Base-by-base conservation (phyloP, 2,888 invertebrate genomes). In the Parapristionchus giblindavisi region DNA sequence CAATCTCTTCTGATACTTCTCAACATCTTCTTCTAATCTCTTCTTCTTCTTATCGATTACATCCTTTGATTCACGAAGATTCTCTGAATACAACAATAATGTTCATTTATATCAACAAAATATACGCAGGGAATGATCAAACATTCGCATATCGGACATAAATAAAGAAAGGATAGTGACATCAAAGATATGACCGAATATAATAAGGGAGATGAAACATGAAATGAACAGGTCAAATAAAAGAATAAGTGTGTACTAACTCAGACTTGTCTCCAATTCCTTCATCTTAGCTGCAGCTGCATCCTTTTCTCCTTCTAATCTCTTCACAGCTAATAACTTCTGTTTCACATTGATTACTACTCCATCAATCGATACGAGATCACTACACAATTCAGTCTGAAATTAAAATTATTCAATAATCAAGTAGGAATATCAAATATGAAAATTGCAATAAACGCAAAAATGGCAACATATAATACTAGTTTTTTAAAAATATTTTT, bases 1-100 rank as follows among this genome's bases (percentile, higher is more conserved):
- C 61, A 87, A 72, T 65, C 84, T 85, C 78, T 87, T 87, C 72
- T 84, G 84, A 32, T 83, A 81, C 52, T 83, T 83, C 11, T 84
- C 83, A 34, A 85, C 77, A 74, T 87, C 86, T 8, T 84, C 83
- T 29, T 86, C 86, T 54, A 87, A 78, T 17, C 84, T 81, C 52
- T 83, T 82, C 76, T 84, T 84, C 66, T 83, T 85, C 80, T 86
- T 86, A 21, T 86, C 85, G 73, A 84, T 71, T 3, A 77, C 78
- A 1, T 68, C 52, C 54, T 80, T 81, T 2, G 79, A 75, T 11
- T 83, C 83, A n/a, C 78, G 75, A 43, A 83, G 75, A 66, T 83
- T 81, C 27, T 78, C 79, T 77, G 75, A 34, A 77, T 77, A 43
- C 1, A 8, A 34, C 27, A 36, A 24, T 34, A 14, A 24, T 2